Conservation (phyloP, 2,113 vertebrate genomes). For the Erinaceus europaeus region DNA sequence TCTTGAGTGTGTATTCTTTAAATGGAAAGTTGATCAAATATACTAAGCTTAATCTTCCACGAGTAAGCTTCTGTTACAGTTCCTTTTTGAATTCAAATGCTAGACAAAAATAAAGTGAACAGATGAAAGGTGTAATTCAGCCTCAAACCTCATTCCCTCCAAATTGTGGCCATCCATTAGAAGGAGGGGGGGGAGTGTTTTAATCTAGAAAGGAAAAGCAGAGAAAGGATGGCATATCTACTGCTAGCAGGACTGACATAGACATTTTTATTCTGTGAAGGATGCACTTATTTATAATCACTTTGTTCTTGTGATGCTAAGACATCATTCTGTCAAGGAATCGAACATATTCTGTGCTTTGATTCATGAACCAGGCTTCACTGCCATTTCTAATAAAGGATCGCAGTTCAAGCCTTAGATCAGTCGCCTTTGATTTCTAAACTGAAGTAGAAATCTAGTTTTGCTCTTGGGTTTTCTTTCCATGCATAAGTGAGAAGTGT, state of each 20-base stretch:
- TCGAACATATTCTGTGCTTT: background rate
- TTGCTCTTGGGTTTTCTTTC: slow-evolving; percentile 30
- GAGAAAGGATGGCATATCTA: background rate
- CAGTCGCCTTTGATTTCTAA: slow-evolving; percentile 53
- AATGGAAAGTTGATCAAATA: background rate
- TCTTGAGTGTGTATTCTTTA: background rate
- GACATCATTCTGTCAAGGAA: background rate
- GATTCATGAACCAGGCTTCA: background rate
- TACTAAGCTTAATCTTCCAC: too few species aligned
- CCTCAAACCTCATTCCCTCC: background rate
- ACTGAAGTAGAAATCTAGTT: slow-evolving; percentile 15
- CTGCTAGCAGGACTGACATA: background rate
- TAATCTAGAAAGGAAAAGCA: background rate
- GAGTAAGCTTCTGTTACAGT: background rate
- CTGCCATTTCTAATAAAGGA: slow-evolving; percentile 25
- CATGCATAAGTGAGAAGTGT: background rate
- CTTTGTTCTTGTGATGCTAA: slow-evolving; percentile 43
- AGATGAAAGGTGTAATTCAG: background rate
- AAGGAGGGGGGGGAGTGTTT: background rate
- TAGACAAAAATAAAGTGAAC: background rate
- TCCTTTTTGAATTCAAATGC: background rate
- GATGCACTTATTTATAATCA: background rate
- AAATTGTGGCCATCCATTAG: background rate
- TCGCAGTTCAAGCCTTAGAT: slow-evolving; percentile 23
- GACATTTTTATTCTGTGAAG: background rate